Evolutionary conservation across 53 echinoderm and acorn worm genomes (phyloP), one percentile per base, ranked within the genome.

Genomic region (Patiria pectinifera): DNA sequence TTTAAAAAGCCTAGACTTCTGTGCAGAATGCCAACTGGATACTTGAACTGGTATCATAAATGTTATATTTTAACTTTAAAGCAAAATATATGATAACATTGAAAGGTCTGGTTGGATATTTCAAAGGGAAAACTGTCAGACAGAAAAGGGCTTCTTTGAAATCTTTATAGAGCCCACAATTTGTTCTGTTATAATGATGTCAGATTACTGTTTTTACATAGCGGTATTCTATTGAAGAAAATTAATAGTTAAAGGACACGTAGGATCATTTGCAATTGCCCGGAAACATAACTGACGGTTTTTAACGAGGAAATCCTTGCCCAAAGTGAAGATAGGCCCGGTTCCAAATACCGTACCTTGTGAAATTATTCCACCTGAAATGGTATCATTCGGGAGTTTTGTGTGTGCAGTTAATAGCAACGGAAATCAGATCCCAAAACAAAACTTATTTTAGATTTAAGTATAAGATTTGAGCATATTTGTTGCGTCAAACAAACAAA

Each of bases 1-100:
- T 59, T 21, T 59, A 4, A 82, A 82, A n/a, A 82, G 82, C 58
- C 59, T 58, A 82, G 53, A 82, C 59, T 58, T 82, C 53, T 82
- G 82, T 82, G 59, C 59, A 82, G 35, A 58, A 82, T 21, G 7
- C 53, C 9, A 47, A 82, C 21, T 59, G 16, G 59, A 59, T 7
- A 82, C n/a, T 59, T 58, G 53, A 11, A 82, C 49, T 82, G 82
- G 82, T 79, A 79, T 79, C 74, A 35, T 35, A 35, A 35, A 35
- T 35, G 35, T 35, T 35, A 74, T 79, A 79, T 48, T 45, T 79
- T 46, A 79, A 4, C 46, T 79, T 9, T 79, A 47, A 2, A 45
- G 43, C 3, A 47, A 79, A 79, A 79, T 79, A 46, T 79, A 46
- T 79, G 19, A 76, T 18, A 18, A 24, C 14, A 18, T 18, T 18